These are phyloP conservation scores for Gallinago nigripennis DNA, from an alignment of 2,797 vertebrate species.

Conservation along the genomic window DNA sequence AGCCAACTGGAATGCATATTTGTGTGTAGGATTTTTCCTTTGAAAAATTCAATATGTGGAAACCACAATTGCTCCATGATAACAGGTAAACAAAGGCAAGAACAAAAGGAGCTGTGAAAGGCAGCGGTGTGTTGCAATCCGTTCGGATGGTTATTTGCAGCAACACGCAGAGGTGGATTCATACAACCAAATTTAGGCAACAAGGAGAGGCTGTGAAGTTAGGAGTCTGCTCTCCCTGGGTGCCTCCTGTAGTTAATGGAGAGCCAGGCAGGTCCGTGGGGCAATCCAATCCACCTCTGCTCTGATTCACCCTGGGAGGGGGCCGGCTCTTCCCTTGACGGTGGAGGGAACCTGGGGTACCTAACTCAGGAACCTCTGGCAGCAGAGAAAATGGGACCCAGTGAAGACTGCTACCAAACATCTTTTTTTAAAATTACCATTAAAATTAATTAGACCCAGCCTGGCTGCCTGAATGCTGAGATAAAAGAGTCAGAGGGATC, in stretches of 20 bases:
- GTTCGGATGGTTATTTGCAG: slow-evolving; percentile 32
- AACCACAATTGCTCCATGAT: slow-evolving; percentile 22
- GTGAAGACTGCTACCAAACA: not conserved
- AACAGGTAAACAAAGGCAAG: slow-evolving; percentile 24
- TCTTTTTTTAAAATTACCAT: not conserved
- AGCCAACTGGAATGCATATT: not conserved
- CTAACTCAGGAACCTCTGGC: not conserved
- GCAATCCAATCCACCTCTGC: not conserved
- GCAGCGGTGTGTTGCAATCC: not conserved
- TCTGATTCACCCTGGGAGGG: slow-evolving; percentile 48
- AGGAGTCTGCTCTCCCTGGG: not conserved
- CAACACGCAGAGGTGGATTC: slow-evolving; percentile 2
- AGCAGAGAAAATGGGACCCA: not conserved
- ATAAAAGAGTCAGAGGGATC: not conserved
- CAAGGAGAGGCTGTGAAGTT: not conserved
- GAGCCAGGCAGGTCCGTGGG: not conserved
- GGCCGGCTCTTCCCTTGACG: not conserved
- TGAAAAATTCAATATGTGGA: not conserved
- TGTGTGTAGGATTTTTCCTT: not conserved
- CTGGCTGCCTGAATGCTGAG: not conserved
- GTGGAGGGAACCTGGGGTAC: not conserved
- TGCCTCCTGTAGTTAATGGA: not conserved
- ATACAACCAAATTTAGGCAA: not conserved
- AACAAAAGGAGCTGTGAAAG: slow-evolving; percentile 43
- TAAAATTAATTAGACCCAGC: not conserved